phyloP scores from a whole-genome alignment of 2,888 invertebrate species.

The Xanthorhoe designata region DNA sequence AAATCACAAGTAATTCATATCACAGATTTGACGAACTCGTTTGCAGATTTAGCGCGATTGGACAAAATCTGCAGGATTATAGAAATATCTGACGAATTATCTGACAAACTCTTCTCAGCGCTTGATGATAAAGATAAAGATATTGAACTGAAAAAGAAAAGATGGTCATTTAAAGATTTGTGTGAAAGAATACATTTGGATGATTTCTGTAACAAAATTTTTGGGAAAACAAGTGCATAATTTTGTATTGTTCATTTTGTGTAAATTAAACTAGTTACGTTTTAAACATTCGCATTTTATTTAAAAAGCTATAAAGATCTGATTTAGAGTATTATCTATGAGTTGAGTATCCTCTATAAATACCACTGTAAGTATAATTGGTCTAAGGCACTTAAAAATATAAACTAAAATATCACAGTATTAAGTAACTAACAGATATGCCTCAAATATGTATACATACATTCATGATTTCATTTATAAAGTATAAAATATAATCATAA shows the following conservation, averaged over 20 bases:
- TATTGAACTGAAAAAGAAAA: constrained; percentile 46
- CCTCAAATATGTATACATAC: too few relatives aligned
- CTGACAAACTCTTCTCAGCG: constrained; percentile 69
- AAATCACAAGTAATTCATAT: constrained; percentile 74
- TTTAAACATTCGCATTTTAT: constrained; percentile 28
- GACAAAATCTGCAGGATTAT: constrained; percentile 79
- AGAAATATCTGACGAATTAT: constrained; percentile 80
- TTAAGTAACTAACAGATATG: constrained; percentile 18
- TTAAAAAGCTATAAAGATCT: constrained; percentile 17
- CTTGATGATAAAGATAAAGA: constrained; percentile 49
- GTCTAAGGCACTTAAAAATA: constrained; percentile 38
- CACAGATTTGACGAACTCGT: constrained; percentile 68
- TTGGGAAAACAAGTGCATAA: constrained; percentile 54
- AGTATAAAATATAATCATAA: constrained; percentile 15
- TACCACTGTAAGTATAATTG: neutral
- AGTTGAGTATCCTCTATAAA: constrained; percentile 23
- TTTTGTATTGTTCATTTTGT: constrained; percentile 20
- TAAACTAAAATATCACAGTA: constrained; percentile 35
- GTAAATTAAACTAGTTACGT: constrained; percentile 35
- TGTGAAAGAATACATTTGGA: constrained; percentile 75
- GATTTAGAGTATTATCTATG: constrained; percentile 16
- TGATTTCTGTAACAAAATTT: constrained; percentile 74
- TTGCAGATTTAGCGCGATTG: constrained; percentile 70
- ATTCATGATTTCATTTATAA: constrained; percentile 1
- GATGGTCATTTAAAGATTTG: constrained; percentile 78